A percentile compares a stretch with the other conserved stretches of the same genome.
phyloP scores from a whole-genome alignment of 2,113 vertebrate species.

The Callopanchax toddi region DNA sequence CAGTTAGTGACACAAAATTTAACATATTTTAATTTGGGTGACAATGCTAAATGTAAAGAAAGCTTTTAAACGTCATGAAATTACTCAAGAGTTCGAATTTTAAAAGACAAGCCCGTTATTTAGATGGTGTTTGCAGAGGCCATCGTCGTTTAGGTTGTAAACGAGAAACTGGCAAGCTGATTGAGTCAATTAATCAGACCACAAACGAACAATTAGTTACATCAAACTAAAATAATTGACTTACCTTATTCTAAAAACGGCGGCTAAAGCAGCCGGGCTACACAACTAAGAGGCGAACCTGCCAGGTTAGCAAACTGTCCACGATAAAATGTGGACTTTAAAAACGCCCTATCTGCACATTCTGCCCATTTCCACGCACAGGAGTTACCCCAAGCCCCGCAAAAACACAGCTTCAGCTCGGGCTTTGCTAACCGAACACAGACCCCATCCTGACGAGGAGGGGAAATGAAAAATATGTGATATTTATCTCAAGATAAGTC shows the following conservation, averaged over 20 bases:
- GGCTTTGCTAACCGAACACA: conserved; percentile 1
- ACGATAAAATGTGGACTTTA: conserved; percentile 52
- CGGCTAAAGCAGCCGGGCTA: too few relatives aligned
- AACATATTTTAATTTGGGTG: not conserved
- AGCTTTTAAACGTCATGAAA: not conserved
- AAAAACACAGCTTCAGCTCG: not conserved
- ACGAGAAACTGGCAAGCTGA: conserved; percentile 16
- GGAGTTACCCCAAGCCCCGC: not conserved
- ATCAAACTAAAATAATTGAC: not conserved
- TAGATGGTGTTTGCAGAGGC: conserved; percentile 8
- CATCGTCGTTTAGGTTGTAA: conserved; percentile 13
- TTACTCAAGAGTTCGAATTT: not conserved
- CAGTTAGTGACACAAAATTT: conserved; percentile 26
- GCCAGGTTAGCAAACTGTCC: conserved; percentile 42
- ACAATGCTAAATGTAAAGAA: not conserved
- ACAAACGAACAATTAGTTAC: not conserved
- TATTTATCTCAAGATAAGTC: conserved; percentile 40
- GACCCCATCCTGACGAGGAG: not conserved
- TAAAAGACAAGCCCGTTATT: not conserved
- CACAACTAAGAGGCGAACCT: conserved; percentile 2
- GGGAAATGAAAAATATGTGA: not conserved
- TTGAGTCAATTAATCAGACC: not conserved
- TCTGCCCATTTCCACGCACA: conserved; percentile 26
- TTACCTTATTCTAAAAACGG: conserved; percentile 34
- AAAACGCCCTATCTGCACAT: conserved; percentile 55